Base-by-base conservation (phyloP, 2,113 vertebrate species). In the Ceyx melanurus region DNA sequence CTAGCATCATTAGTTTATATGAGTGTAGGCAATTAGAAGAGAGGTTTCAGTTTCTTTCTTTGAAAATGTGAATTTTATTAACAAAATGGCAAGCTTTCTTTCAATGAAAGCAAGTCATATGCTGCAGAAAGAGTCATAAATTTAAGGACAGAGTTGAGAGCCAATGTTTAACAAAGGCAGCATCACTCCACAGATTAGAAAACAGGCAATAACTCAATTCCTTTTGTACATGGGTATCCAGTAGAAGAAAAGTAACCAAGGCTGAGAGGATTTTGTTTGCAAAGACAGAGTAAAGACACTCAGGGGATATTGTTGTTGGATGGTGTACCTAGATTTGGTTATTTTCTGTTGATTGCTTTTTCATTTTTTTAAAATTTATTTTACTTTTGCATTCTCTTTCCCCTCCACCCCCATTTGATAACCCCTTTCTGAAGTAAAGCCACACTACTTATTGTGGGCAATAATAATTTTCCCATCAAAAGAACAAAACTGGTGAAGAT, bases 51-150 rank as follows among this genome's bases (percentile, higher is more conserved):
- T 74, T 90, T 90, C 68, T 93, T 86, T 86, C 70, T 84, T 82
- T 90, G 87, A 88, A 91, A 93, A 81, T 65, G 29, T 45, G 35
- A 65, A 50, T 88, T 93, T 88, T 82, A 72, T 90, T 90, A 86
- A 68, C 29, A 81, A 92, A 93, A 77, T 40, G 22, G 66, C 73
- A 81, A 73, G 33, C 68, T 67, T 86, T 85, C 45, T 85, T 83
- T 93, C 73, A 78, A 54, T 88, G 65, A 76, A 92, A 92, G 53
- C 11, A 80, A 88, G 40, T 71, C 56, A 35, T 62, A 56, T 22
- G 68, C 45, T 78, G 31, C 68, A 77, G 43, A 23, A 90, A 70
- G 83, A 48, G 35, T 23, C 50, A 26, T 33, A 66, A 50, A 88
- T 90, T 71, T 78, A 64, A 72, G 68, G 74, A 26, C 42, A 82